A percentile compares a stretch with the other conserved stretches of the same genome.
phyloP scores from a whole-genome alignment of 30 jellyfish, hydroid and myxozoan species.

The Hydractinia symbiolongicarpus region DNA sequence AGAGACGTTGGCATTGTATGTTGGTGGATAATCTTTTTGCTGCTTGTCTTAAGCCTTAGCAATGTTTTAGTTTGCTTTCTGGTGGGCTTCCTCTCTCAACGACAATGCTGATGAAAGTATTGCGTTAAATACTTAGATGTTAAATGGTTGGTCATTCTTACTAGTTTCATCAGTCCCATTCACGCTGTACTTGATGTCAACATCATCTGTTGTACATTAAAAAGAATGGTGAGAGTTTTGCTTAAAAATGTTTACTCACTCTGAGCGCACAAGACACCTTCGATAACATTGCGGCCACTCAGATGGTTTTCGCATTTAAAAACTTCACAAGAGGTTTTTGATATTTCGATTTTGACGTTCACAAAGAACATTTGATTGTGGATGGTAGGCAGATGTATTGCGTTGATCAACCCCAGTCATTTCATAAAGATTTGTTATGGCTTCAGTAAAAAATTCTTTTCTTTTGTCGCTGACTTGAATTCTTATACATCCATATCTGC shows the following conservation, averaged over 20 bases:
- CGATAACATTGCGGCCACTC: not conserved
- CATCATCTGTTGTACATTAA: too few relatives aligned
- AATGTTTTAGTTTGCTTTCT: not conserved
- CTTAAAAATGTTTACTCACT: not conserved
- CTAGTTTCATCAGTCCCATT: not conserved
- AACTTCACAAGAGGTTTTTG: not conserved
- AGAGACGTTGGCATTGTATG: not conserved
- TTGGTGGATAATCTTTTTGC: not conserved
- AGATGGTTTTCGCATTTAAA: not conserved
- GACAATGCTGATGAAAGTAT: not conserved
- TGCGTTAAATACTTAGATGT: not conserved
- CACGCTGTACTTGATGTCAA: not conserved
- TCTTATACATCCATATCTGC: not conserved
- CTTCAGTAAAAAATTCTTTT: not conserved
- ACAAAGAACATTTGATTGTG: not conserved
- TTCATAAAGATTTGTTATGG: not conserved
- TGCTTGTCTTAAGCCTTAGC: slow-evolving; percentile 2
- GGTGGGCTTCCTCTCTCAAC: not conserved
- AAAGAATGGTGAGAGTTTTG: too few relatives aligned
- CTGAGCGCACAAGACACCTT: not conserved
- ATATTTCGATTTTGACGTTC: not conserved
- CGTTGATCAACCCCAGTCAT: slow-evolving; percentile 3
- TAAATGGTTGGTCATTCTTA: not conserved
- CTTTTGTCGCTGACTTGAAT: not conserved
- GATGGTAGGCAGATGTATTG: not conserved